A percentile compares a stretch with the other conserved stretches of the same genome.
Evolutionary conservation across 1,140 invertebrate genomes (phyloP).

Genomic region (Trialeurodes vaporariorum): DNA sequence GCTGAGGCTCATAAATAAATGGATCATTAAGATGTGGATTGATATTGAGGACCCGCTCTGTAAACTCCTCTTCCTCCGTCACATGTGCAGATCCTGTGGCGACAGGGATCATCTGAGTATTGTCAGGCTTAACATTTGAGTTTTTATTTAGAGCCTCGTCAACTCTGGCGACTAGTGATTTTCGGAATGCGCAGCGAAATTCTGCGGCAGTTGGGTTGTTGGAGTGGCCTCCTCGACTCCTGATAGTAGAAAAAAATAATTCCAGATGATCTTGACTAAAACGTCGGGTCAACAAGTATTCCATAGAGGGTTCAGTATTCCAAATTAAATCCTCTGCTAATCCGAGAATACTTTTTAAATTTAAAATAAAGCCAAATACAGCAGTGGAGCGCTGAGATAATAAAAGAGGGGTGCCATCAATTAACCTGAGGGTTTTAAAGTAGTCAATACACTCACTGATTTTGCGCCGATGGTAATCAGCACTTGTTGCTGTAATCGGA

Average conservation of each 20-base stretch:
- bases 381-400: too few species aligned
- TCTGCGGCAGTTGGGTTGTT: conserved; percentile 21
- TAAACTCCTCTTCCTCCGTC: background rate
- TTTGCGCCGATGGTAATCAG: too few species aligned
- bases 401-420: too few species aligned
- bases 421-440: too few species aligned
- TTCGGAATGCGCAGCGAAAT: conserved; percentile 21
- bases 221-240: conserved; percentile 22
- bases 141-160: conserved; percentile 19
- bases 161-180: conserved; percentile 20
- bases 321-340: background rate
- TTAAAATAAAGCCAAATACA: background rate
- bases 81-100: background rate
- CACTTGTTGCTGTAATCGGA: too few species aligned
- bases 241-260: conserved; percentile 22
- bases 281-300: conserved; percentile 23
- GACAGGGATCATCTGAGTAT: background rate
- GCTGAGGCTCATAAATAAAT: background rate
- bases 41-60: background rate
- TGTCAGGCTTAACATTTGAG: background rate
- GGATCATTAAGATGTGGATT: background rate
- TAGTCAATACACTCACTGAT: too few species aligned
- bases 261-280: conserved; percentile 24
- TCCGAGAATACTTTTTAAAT: background rate
- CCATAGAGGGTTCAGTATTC: background rate